Evolutionary conservation across 2,888 invertebrate species (phyloP), one percentile per base, ranked within the genome.

Genomic region (Muscina levida): DNA sequence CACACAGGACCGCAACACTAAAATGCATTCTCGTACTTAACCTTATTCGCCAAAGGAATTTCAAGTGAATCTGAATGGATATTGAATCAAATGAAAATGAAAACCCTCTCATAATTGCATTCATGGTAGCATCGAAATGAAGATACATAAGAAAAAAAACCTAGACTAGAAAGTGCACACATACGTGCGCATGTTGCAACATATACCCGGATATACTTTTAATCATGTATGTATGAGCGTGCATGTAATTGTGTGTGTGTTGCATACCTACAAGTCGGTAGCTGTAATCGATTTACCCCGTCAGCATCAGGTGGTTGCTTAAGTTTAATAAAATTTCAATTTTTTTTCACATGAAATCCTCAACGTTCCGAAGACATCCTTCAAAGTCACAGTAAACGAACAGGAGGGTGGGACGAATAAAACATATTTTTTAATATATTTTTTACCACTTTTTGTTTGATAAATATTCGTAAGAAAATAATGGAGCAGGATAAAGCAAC

Each of bases 221-320:
- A n/a, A n/a, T 22, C 31, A 31, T 4, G 67, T 37, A 37, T 4
- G 0, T 56, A 3, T 1, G 42, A 48, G 48, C 31, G 65, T 24
- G 46, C 24, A 17, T 26, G 3, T 51, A n/a, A n/a, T 37, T 51
- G 31, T 57, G 17, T 57, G 1, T 46, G 31, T 57, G n/a, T n/a
- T n/a, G n/a, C n/a, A n/a, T n/a, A n/a, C n/a, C n/a, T n/a, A n/a
- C n/a, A 48, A 17, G 57, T 56, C 1, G 24, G 56, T 56, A 26
- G 19, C 13, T 22, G 39, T 44, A 75, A 68, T 62, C 68, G 42
- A 75, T 75, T 75, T 75, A 75, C 62, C 51, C 15, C 51, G 17
- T 42, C 15, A 75, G 75, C 75, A 75, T 75, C 75, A 75, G 75
- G 75, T 75, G 75, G 68, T 68, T 75, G 75, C 59, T 68, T 59